Evolutionary conservation across 1,140 invertebrate genomes (phyloP).

Genomic region (Eupristina koningsbergeri): DNA sequence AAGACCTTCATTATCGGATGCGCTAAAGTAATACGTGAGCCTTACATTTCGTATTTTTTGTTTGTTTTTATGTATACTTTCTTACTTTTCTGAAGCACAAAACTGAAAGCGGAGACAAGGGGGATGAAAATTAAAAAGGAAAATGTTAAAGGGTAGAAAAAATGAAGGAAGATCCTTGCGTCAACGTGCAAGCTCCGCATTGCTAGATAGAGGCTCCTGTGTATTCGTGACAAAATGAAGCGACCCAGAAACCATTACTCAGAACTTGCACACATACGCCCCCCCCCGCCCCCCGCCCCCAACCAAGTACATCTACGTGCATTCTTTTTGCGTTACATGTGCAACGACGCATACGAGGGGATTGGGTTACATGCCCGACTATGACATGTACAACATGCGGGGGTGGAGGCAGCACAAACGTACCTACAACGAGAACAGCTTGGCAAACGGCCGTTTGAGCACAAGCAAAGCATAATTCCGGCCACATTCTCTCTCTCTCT

Average conservation of each 20-base stretch:
- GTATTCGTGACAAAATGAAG: constrained; percentile 22
- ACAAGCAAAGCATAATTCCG: constrained; percentile 31
- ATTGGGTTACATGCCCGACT: background rate
- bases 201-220: background rate
- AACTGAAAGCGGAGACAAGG: constrained; percentile 32
- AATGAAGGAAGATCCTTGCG: constrained; percentile 9
- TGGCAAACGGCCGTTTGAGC: constrained; percentile 11
- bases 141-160: background rate
- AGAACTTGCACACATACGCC: background rate
- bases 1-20: constrained; percentile 33
- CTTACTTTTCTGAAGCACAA: background rate
- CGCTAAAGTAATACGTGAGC: constrained; percentile 33
- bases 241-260: constrained; percentile 32
- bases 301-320: constrained; percentile 1
- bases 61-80: no score
- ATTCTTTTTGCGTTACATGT: constrained; percentile 32
- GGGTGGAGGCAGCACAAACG: background rate
- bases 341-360: background rate
- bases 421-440: background rate
- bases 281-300: no score
- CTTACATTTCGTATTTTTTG: background rate
- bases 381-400: background rate
- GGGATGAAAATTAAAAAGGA: background rate
- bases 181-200: background rate
- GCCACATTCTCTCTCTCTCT: constrained; percentile 13